Evolutionary conservation across 2,888 invertebrate genomes (phyloP).

Genomic region (Amphipyra tragopoginis): DNA sequence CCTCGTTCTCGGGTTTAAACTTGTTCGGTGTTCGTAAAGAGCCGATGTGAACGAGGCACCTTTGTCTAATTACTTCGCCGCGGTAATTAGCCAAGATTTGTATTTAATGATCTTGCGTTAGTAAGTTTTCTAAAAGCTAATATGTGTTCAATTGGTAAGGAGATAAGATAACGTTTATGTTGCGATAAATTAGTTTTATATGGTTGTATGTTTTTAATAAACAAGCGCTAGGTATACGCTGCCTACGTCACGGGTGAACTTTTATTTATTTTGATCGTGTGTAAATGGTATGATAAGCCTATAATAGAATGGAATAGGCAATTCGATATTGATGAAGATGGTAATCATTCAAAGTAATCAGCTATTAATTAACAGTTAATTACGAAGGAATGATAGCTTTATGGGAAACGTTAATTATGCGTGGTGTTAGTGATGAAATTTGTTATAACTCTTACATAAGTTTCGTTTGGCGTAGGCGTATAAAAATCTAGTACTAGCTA

Average conservation of each 20-base stretch:
- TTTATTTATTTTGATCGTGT: slow-evolving; percentile 23
- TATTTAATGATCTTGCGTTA: slow-evolving; percentile 67
- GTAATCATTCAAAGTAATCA: slow-evolving; percentile 35
- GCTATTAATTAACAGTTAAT: slow-evolving; percentile 44
- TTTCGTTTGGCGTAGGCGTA: background rate
- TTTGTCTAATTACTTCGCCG: slow-evolving; percentile 61
- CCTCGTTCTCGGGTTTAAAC: slow-evolving; percentile 48
- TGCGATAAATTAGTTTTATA: slow-evolving; percentile 47
- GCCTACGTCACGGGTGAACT: slow-evolving; percentile 2
- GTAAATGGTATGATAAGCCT: slow-evolving; percentile 13
- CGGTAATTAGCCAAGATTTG: slow-evolving; percentile 74
- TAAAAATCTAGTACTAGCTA: background rate
- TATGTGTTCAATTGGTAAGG: slow-evolving; percentile 55
- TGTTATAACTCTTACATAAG: slow-evolving; percentile 4
- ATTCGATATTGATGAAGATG: slow-evolving; percentile 37
- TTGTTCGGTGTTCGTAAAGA: slow-evolving; percentile 43
- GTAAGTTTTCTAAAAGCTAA: slow-evolving; percentile 62
- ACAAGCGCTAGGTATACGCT: slow-evolving; percentile 3
- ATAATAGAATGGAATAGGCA: slow-evolving; percentile 17
- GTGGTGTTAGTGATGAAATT: background rate
- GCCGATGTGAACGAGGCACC: slow-evolving; percentile 42
- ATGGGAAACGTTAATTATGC: slow-evolving; percentile 28
- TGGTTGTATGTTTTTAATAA: slow-evolving; percentile 32
- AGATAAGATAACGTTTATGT: slow-evolving; percentile 61
- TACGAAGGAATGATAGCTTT: slow-evolving; percentile 29